Conservation (phyloP, 2,888 invertebrate species). For the Coecobrya sp. region DNA sequence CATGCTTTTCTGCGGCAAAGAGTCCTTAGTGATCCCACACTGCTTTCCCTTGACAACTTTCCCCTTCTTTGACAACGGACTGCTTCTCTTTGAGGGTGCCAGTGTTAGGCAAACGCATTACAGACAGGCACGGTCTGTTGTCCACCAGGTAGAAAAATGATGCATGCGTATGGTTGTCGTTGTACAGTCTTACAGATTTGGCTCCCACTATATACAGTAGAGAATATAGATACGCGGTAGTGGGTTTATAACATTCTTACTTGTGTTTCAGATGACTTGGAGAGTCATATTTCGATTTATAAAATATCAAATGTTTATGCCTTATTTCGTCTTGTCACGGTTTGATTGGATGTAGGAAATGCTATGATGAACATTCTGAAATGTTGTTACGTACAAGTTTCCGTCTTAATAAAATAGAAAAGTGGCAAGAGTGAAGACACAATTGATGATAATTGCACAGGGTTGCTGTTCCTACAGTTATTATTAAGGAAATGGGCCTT, state of each 20-base stretch:
- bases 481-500: neutral
- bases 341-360: neutral
- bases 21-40: neutral
- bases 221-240: conserved; percentile 46
- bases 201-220: neutral
- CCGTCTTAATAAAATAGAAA: neutral
- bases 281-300: conserved; percentile 40
- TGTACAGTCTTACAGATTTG: neutral
- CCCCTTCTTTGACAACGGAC: conserved; percentile 66
- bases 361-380: neutral
- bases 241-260: conserved; percentile 56
- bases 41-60: conserved; percentile 39
- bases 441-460: conserved; percentile 20
- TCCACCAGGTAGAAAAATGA: neutral
- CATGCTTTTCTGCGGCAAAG: neutral
- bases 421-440: conserved; percentile 2
- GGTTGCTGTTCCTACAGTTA: neutral
- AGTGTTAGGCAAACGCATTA: conserved; percentile 36
- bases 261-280: conserved; percentile 79
- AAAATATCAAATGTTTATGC: conserved; percentile 17
- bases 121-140: neutral
- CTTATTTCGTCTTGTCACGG: neutral
- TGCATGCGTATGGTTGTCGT: conserved; percentile 33
- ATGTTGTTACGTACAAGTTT: neutral
- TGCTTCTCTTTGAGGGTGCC: neutral